phyloP scores from a whole-genome alignment of 2,113 vertebrate species.

The Mohoua ochrocephala region DNA sequence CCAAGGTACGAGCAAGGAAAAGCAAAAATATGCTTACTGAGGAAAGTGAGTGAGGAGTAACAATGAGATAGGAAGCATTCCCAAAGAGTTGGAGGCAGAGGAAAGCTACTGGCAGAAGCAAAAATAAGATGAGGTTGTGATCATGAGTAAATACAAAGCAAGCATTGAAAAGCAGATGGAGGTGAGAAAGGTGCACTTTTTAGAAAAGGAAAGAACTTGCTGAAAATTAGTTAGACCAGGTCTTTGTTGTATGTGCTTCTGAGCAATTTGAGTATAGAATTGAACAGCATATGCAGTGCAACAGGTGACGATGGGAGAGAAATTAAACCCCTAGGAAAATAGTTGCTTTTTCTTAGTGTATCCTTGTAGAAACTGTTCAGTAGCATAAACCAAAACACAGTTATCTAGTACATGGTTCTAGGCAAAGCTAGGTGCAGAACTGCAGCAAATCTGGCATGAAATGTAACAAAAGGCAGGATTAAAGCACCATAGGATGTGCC shows the following conservation, averaged over 20 bases:
- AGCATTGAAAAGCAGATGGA: background rate
- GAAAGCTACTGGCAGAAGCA: background rate
- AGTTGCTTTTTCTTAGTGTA: background rate
- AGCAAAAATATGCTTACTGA: background rate
- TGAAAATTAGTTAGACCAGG: background rate
- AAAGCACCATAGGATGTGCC: background rate
- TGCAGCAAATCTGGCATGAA: background rate
- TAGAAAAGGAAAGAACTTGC: background rate
- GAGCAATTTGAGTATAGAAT: background rate
- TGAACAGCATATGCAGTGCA: background rate
- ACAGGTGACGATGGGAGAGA: background rate
- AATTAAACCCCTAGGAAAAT: background rate
- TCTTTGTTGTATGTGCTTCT: background rate
- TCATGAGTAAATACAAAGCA: background rate
- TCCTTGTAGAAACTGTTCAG: background rate
- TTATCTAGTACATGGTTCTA: background rate
- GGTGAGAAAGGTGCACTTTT: background rate
- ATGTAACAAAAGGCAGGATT: background rate
- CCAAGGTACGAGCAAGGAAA: background rate
- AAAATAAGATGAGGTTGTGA: background rate
- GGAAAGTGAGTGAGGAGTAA: background rate
- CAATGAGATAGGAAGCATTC: background rate
- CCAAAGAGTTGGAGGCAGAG: background rate
- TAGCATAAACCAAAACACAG: background rate
- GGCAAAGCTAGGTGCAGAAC: background rate